Evolutionary conservation across 2,113 vertebrate species (phyloP).

Genomic region (Hippocampus comes): DNA sequence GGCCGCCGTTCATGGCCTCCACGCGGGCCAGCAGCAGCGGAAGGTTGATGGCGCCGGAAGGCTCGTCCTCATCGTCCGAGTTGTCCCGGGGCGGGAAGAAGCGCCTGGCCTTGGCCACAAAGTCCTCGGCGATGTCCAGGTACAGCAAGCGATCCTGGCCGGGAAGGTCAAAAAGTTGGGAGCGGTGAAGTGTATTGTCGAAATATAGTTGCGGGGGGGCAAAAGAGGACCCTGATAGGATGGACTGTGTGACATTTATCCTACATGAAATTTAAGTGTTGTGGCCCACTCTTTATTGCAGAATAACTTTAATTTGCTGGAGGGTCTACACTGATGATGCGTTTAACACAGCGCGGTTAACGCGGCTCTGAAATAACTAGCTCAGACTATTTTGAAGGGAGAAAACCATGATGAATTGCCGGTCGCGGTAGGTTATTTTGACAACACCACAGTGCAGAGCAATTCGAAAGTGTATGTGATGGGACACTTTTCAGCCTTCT

Average conservation of each 20-base stretch:
- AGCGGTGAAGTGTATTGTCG: too few relatives aligned
- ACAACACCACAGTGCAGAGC: background rate
- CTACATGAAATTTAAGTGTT: too few relatives aligned
- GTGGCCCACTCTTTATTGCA: too few relatives aligned
- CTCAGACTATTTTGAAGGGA: too few relatives aligned
- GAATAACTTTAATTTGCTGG: too few relatives aligned
- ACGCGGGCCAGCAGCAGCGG: conserved; percentile 72
- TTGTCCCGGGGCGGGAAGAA: conserved; percentile 74
- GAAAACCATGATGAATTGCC: too few relatives aligned
- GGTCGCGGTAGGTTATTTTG: background rate
- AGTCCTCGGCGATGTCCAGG: conserved; percentile 78
- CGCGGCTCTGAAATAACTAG: too few relatives aligned
- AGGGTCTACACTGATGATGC: too few relatives aligned
- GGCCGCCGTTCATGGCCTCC: conserved; percentile 54
- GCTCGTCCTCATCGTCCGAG: conserved; percentile 62
- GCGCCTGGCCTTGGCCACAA: conserved; percentile 73
- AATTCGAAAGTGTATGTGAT: background rate
- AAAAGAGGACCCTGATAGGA: too few relatives aligned
- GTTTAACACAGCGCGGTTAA: too few relatives aligned
- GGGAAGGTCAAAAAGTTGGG: background rate
- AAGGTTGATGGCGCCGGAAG: conserved; percentile 53
- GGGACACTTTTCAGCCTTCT: conserved; percentile 20
- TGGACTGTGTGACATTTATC: too few relatives aligned
- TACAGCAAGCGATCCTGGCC: conserved; percentile 80
- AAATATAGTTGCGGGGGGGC: too few relatives aligned